Evolutionary conservation across 1,140 invertebrate species (phyloP), one percentile per base, ranked within the genome.

Genomic region (Cotesia typhae): DNA sequence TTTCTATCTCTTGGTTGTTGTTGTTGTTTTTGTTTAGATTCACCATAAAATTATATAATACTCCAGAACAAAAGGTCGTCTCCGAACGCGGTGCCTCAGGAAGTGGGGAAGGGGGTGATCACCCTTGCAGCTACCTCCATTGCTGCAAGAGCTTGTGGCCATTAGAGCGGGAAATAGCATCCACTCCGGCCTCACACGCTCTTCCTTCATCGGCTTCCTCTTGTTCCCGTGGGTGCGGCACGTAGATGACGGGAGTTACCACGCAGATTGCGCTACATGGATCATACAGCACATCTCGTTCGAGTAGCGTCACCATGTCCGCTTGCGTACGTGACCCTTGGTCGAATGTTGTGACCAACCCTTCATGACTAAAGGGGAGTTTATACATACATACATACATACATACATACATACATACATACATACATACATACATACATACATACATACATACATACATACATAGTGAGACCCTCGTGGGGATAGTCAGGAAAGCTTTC

Each of bases 171-270:
- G 53, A 55, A 1, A 12, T 1, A 1, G 3, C 53, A 55, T 4
- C 53, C 12, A 0, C 53, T 55, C 7, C 12, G 53, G 7, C 53
- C 53, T 10, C 0, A 14, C 53, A 55, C 53, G 3, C 7, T 55
- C 53, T 55, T 55, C 53, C 53, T 10, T 55, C 53, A 55, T 55
- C 53, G 53, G 2, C 53, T 55, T 55, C 53, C 53, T 55, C 53
- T 55, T 55, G 53, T 6, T 55, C 20, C 20, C 20, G 20, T 28
- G 20, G 20, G 20, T 28, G 20, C 20, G 20, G 20, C 20, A 28
- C 20, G 20, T 28, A 1, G 20, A 28, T 28, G 20, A 1, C 20
- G 20, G 20, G 20, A 28, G 20, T 28, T 28, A 28, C 20, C 20
- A 28, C 20, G 20, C 20, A 28, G 1, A 2, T 0, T 2, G 20